A percentile compares a stretch with the other conserved stretches of the same genome.
phyloP scores from a whole-genome alignment of 2,888 invertebrate genomes.

The Machimus atricapillus region DNA sequence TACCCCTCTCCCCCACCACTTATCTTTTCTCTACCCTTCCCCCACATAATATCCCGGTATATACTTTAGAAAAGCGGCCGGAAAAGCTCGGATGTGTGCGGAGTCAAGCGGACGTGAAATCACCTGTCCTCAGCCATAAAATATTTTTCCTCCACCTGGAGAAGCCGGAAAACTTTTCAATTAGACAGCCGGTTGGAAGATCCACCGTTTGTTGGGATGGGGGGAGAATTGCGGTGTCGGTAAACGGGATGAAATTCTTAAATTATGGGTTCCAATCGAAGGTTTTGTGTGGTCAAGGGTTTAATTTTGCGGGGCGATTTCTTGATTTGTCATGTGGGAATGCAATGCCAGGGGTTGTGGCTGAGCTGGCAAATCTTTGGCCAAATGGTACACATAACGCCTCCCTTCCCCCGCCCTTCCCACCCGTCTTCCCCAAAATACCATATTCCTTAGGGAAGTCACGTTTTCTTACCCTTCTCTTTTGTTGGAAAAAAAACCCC shows the following conservation, averaged over 20 bases:
- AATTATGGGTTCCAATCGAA: background rate
- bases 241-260: background rate
- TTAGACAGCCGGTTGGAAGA: background rate
- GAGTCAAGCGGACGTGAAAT: slow-evolving; percentile 9
- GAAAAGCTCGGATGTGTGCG: background rate
- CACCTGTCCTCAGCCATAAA: slow-evolving; percentile 19
- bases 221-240: background rate
- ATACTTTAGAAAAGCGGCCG: background rate
- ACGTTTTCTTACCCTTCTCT: background rate
- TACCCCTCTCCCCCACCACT: too few relatives aligned
- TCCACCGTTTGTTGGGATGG: background rate
- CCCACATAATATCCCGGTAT: background rate
- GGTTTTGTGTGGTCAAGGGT: background rate
- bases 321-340: background rate
- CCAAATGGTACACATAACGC: background rate
- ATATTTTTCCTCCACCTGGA: slow-evolving; percentile 1
- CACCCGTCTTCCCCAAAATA: too few relatives aligned
- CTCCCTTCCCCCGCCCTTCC: background rate
- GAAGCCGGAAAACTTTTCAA: slow-evolving; percentile 15
- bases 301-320: background rate
- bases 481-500: background rate
- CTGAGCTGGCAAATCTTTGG: background rate
- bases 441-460: background rate
- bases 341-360: background rate
- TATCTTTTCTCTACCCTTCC: background rate